Evolutionary conservation across 2,113 vertebrate species (phyloP).

Genomic region (Paraplagusia blochii): DNA sequence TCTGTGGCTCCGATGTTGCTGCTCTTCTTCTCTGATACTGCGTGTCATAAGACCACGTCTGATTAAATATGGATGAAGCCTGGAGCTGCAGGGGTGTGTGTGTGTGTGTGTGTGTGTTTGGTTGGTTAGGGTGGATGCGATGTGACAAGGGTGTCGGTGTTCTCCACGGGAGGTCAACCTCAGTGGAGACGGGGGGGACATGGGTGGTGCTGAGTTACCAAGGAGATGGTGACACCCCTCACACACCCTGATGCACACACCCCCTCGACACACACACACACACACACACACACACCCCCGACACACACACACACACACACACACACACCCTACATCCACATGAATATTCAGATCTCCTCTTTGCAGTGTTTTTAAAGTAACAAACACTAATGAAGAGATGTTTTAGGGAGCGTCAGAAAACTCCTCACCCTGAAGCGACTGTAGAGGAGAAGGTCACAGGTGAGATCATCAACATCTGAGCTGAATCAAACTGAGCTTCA

Average conservation of each 20-base stretch:
- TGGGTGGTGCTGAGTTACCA: slow-evolving; percentile 60
- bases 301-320: background rate
- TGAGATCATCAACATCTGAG: too few species aligned
- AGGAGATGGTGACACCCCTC: slow-evolving; percentile 38
- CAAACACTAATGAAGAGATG: slow-evolving; percentile 5
- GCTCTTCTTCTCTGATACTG: slow-evolving; percentile 42
- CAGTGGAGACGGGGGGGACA: slow-evolving; percentile 29
- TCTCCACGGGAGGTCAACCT: slow-evolving; percentile 63
- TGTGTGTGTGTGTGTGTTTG: slow-evolving; percentile 15
- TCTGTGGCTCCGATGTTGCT: slow-evolving; percentile 42
- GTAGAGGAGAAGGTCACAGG: too few species aligned
- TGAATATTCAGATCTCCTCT: slow-evolving; percentile 16
- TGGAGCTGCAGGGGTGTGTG: slow-evolving; percentile 23
- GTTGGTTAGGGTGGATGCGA: slow-evolving; percentile 21
- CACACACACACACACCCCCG: slow-evolving; percentile 9
- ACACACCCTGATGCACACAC: slow-evolving; percentile 45
- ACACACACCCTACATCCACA: slow-evolving; percentile 16
- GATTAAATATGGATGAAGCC: slow-evolving; percentile 60
- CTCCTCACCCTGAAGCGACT: background rate
- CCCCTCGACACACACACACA: slow-evolving; percentile 22
- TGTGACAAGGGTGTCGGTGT: slow-evolving; percentile 46
- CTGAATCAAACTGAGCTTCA: too few species aligned
- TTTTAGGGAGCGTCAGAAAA: slow-evolving; percentile 3
- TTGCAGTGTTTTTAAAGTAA: slow-evolving; percentile 15
- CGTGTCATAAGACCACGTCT: slow-evolving; percentile 56